Evolutionary conservation across 2,797 vertebrate genomes (phyloP), one percentile per base, ranked within the genome.

Genomic region (Babyrousa celebensis): DNA sequence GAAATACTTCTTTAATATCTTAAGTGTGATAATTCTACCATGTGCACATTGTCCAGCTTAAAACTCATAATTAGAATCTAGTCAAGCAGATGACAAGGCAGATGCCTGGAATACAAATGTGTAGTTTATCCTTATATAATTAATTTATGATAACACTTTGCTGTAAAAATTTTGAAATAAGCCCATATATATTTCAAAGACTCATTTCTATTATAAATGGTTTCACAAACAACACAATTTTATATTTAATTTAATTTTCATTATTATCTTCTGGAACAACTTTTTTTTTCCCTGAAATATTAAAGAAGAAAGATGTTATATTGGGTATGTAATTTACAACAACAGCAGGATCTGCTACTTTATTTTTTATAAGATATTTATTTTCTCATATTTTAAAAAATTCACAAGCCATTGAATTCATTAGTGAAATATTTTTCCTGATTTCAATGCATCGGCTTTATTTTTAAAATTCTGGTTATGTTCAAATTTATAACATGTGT

Each of bases 161-260:
- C 67, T 94, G 85, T 93, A 68, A 86, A 93, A 96, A 82, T 20
- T 85, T 78, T 96, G 80, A 93, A 95, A 82, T 87, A 94, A 96
- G 25, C 82, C 29, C 40, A 68, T 58, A 29, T 84, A 70, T 88
- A 60, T 91, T 56, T 93, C 82, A 86, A 78, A 94, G 93, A 71
- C 63, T 90, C 68, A 82, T 97, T 96, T 96, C 21, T 96, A 58
- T 96, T 95, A 89, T 92, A 95, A 97, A 97, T 60, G 65, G 18
- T 75, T 88, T 96, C 63, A 62, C 63, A 85, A 92, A 95, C 9
- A 80, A 62, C 62, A 89, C 58, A 93, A 91, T 89, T 96, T 97
- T 94, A 65, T 86, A 92, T 84, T 97, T 95, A 97, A 95, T 96
- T 96, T 94, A 94, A 97, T 96, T 97, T 97, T 96, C 70, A 96